A percentile compares a stretch with the other conserved stretches of the same genome.
phyloP scores from a whole-genome alignment of 2,888 invertebrate species.

The Phyto melanocephala region DNA sequence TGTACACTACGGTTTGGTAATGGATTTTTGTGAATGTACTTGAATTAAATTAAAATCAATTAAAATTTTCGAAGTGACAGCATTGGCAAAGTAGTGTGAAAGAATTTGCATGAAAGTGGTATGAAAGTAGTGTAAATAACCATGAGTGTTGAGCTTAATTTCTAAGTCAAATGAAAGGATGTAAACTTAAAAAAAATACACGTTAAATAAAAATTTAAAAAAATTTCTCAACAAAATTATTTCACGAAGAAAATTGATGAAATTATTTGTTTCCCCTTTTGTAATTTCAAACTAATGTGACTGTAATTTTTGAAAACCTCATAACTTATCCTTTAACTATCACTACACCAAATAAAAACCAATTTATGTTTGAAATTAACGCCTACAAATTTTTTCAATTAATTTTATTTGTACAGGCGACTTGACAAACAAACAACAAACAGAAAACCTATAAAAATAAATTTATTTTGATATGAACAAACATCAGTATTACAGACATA shows the following conservation, averaged over 20 bases:
- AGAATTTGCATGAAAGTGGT: neutral
- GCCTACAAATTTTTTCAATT: conserved; percentile 61
- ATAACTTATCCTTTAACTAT: neutral
- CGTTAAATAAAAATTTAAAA: too few relatives aligned
- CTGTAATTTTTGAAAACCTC: too few relatives aligned
- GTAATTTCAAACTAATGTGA: too few relatives aligned
- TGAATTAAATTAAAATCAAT: conserved; percentile 64
- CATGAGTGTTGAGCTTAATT: too few relatives aligned
- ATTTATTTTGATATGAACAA: conserved; percentile 47
- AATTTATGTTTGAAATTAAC: conserved; percentile 47
- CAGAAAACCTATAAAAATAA: conserved; percentile 46
- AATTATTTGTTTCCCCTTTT: too few relatives aligned
- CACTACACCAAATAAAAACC: neutral
- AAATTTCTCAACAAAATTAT: too few relatives aligned
- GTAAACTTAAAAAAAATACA: too few relatives aligned
- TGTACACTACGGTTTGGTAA: neutral
- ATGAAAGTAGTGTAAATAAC: too few relatives aligned
- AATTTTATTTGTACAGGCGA: neutral
- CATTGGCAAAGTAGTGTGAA: neutral
- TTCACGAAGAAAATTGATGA: too few relatives aligned
- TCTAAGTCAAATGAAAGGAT: too few relatives aligned
- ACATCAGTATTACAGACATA: conserved; percentile 12
- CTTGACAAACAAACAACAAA: conserved; percentile 21
- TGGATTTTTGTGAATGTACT: conserved; percentile 33
- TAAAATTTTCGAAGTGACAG: conserved; percentile 35